Evolutionary conservation across 2,113 vertebrate genomes (phyloP), one percentile per base, ranked within the genome.

Genomic region (Phyllopteryx taeniolatus): DNA sequence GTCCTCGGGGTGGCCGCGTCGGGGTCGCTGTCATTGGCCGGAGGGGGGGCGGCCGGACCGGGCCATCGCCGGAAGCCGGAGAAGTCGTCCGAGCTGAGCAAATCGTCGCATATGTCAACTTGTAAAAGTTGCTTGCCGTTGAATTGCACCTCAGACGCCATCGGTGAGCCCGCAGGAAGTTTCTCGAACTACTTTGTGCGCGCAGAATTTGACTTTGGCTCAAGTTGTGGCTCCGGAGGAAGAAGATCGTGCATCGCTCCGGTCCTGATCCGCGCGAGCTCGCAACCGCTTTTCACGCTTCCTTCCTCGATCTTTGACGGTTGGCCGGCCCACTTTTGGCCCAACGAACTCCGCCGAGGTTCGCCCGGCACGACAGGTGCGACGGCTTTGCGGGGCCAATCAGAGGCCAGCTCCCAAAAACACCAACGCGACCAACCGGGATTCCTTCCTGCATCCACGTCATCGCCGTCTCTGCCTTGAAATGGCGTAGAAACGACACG

Each of bases 31-130:
- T 68, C 79, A 0, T 9, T 31, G 15, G 73, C 43, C 5, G 77
- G 56, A 72, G 8, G 59, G 4, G 22, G 1, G 20, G 64, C 73
- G 57, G 70, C 42, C 71, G 85, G 77, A 57, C 63, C 71, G 35
- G 70, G 78, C 89, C 91, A 91, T 64, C 63, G 85, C 59, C 88
- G 87, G 62, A 92, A 91, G 61, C 75, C 86, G 47, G 80, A 75
- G 75, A 91, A 83, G 1, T 81, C 85, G 0, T 90, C 53, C 53
- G 86, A 85, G 85, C 81, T 83, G 1, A 80, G 68, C 8, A 84
- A 90, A 8, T 11, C 43, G 17, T 87, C 88, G 49, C 91, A 90
- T 87, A 93, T 91, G 90, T 92, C 91, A 76, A 91, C 86, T 86
- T 92, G 89, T 68, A 86, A 85, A 83, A 93, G 89, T 85, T 93